These are phyloP conservation scores for Ceratina australensis DNA, from an alignment of 1,140 invertebrate genomes.

Conservation along the genomic window DNA sequence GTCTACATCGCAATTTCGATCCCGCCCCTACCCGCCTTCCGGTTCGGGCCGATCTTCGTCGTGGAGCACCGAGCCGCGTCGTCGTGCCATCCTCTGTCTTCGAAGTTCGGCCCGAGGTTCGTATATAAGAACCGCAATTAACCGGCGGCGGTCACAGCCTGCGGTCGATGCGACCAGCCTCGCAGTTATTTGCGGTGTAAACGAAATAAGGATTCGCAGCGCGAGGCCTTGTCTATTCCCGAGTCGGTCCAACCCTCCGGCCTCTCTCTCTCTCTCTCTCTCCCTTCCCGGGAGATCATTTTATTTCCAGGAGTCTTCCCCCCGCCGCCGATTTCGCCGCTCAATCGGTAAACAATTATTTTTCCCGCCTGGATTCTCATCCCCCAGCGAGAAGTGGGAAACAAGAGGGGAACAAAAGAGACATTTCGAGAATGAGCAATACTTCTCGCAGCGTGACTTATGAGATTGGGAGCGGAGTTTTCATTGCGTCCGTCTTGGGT, in stretches of 20 bases:
- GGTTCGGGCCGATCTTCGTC: neutral
- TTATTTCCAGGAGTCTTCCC: neutral
- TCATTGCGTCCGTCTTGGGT: constrained; percentile 18
- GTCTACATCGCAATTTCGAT: constrained; percentile 55
- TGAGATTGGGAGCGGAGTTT: constrained; percentile 36
- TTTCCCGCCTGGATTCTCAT: constrained; percentile 14
- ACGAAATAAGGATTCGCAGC: constrained; percentile 54
- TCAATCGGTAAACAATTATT: constrained; percentile 62
- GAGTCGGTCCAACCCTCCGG: no score
- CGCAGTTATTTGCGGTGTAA: constrained; percentile 61
- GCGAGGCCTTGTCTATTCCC: neutral
- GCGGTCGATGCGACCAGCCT: constrained; percentile 21
- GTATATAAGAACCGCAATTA: constrained; percentile 66
- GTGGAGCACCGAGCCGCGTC: neutral
- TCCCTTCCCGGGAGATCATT: neutral
- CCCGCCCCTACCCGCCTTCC: neutral
- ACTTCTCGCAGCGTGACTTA: constrained; percentile 36
- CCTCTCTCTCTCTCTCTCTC: no score
- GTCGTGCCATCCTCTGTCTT: constrained; percentile 22
- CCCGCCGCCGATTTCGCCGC: constrained; percentile 7
- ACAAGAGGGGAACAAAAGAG: constrained; percentile 49
- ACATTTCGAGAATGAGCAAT: constrained; percentile 48
- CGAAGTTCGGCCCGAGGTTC: constrained; percentile 37
- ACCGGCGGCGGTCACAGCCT: constrained; percentile 40
- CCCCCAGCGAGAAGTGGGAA: neutral